phyloP scores from a whole-genome alignment of 2,888 invertebrate species.

The Stictocephala bisonia region DNA sequence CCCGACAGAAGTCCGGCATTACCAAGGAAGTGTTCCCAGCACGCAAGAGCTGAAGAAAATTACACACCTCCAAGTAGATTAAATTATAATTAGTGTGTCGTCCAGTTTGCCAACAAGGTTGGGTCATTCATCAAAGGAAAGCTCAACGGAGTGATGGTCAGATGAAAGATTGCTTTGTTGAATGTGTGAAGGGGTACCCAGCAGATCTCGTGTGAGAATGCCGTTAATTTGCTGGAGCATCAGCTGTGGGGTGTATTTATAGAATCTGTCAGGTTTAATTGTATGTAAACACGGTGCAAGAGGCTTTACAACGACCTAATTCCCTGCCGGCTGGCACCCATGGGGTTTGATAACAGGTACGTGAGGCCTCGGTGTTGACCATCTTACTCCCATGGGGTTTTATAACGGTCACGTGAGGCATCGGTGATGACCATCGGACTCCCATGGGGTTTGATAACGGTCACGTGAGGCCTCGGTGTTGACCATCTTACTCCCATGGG shows the following conservation, averaged over 20 bases:
- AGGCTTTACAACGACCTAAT: slow-evolving; percentile 36
- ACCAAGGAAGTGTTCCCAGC: too few species aligned
- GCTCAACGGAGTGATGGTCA: slow-evolving; percentile 4
- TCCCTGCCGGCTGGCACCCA: slow-evolving; percentile 21
- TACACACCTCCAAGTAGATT: too few species aligned
- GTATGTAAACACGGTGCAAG: slow-evolving; percentile 35
- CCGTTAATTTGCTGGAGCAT: slow-evolving; percentile 15
- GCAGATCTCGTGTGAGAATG: slow-evolving; percentile 12
- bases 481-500: too few species aligned
- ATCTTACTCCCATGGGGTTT: too few species aligned
- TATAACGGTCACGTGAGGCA: too few species aligned
- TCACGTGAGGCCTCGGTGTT: neutral
- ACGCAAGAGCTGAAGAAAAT: too few species aligned
- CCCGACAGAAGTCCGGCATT: too few species aligned
- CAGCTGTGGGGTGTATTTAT: slow-evolving; percentile 21
- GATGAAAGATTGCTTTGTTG: slow-evolving; percentile 38
- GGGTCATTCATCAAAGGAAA: neutral
- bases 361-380: neutral
- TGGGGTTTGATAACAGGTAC: neutral
- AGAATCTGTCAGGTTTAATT: slow-evolving; percentile 39
- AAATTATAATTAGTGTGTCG: too few species aligned
- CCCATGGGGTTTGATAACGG: slow-evolving; percentile 20
- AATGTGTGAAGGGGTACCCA: slow-evolving; percentile 23
- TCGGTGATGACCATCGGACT: slow-evolving; percentile 33
- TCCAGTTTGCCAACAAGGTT: neutral